phyloP scores from a whole-genome alignment of 1,140 invertebrate genomes.

The Zaprionus ghesquierei region DNA sequence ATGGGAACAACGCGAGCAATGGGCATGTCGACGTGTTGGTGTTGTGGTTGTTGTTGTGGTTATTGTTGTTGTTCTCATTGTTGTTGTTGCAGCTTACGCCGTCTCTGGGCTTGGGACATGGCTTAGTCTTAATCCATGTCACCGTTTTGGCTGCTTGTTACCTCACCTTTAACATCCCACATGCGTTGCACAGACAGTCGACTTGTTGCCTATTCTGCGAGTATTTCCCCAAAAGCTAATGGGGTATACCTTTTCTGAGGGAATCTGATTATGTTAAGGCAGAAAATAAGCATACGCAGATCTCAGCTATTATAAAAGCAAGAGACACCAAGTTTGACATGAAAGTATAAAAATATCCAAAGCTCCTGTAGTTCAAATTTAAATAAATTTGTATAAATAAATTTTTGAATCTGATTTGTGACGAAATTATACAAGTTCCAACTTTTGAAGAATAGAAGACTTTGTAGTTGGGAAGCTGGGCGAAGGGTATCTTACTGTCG shows the following conservation, averaged over 20 bases:
- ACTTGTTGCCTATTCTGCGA: slow-evolving; percentile 44
- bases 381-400: too few relatives aligned
- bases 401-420: too few relatives aligned
- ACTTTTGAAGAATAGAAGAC: too few relatives aligned
- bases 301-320: too few relatives aligned
- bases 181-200: slow-evolving; percentile 59
- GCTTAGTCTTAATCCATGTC: slow-evolving; percentile 18
- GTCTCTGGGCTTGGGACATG: slow-evolving; percentile 52
- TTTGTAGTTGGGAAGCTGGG: too few relatives aligned
- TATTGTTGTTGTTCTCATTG: slow-evolving; percentile 1
- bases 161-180: slow-evolving; percentile 82
- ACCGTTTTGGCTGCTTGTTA: slow-evolving; percentile 56
- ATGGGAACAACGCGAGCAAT: slow-evolving; percentile 78
- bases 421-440: too few relatives aligned
- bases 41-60: background rate
- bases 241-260: slow-evolving; percentile 5
- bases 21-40: slow-evolving; percentile 8
- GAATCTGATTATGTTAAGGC: background rate
- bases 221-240: slow-evolving; percentile 22
- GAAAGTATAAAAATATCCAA: too few relatives aligned
- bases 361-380: too few relatives aligned
- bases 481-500: too few relatives aligned
- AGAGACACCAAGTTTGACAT: too few relatives aligned
- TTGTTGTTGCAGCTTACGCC: background rate
- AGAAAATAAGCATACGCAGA: too few relatives aligned